These are phyloP conservation scores for Malacosoma neustria DNA, from an alignment of 2,888 invertebrate genomes.

Conservation along the genomic window DNA sequence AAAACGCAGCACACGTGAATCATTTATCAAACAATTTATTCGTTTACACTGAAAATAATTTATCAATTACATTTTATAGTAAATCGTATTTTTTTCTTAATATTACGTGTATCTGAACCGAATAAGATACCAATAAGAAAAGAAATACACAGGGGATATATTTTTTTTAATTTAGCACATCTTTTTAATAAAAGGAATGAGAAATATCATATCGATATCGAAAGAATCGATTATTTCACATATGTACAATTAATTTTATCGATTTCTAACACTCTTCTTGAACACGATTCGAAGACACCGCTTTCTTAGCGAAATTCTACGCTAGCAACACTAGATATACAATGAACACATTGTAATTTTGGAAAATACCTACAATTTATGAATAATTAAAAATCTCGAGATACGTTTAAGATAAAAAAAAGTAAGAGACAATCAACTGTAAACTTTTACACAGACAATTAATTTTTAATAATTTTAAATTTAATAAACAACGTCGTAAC, in stretches of 20 bases:
- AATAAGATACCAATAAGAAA: constrained; percentile 8
- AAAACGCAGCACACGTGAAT: constrained; percentile 24
- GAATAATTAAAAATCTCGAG: not conserved
- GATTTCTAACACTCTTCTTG: constrained; percentile 26
- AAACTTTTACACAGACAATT: too few species aligned
- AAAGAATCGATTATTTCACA: constrained; percentile 24
- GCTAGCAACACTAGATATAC: constrained; percentile 61
- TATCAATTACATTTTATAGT: constrained; percentile 24
- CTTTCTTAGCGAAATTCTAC: constrained; percentile 33
- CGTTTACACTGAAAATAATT: constrained; percentile 39
- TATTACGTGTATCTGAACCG: constrained; percentile 9
- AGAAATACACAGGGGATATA: constrained; percentile 14
- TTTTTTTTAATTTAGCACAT: constrained; percentile 4
- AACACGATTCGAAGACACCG: constrained; percentile 45
- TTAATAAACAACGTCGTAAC: too few species aligned
- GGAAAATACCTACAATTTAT: constrained; percentile 5
- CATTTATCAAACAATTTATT: constrained; percentile 33
- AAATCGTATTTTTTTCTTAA: not conserved
- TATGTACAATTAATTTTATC: constrained; percentile 34
- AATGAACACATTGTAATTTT: constrained; percentile 61
- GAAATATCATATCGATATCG: constrained; percentile 17
- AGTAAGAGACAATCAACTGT: too few species aligned
- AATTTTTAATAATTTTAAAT: too few species aligned
- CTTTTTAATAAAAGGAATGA: constrained; percentile 17
- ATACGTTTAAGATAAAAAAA: too few species aligned